Evolutionary conservation across 2,888 invertebrate genomes (phyloP).

Genomic region (Portevinia maculata): DNA sequence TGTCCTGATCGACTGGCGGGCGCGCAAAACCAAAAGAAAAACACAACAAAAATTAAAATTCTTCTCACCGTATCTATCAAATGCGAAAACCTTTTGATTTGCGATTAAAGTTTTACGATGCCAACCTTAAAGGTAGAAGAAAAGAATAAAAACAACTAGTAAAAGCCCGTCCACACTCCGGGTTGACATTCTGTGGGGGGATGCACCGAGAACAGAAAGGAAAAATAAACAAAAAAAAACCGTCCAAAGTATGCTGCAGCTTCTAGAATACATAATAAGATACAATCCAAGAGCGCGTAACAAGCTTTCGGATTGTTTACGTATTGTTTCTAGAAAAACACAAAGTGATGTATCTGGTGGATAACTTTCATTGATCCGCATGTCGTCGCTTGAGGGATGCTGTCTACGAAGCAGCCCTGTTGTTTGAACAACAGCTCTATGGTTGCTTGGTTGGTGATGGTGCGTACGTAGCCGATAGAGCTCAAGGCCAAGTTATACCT

Average conservation of each 20-base stretch:
- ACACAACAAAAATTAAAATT: slow-evolving; percentile 37
- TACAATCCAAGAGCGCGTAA: slow-evolving; percentile 38
- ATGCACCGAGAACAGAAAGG: background rate
- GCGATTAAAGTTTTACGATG: slow-evolving; percentile 68
- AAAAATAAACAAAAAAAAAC: slow-evolving; percentile 22
- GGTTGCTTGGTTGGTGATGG: background rate
- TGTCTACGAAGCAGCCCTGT: slow-evolving; percentile 50
- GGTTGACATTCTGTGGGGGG: slow-evolving; percentile 19
- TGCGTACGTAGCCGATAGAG: background rate
- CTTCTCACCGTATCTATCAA: slow-evolving; percentile 62
- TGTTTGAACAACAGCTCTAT: slow-evolving; percentile 32
- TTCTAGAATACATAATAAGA: slow-evolving; percentile 69
- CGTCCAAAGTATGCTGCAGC: slow-evolving; percentile 48
- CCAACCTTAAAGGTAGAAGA: slow-evolving; percentile 13
- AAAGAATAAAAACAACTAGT: slow-evolving; percentile 35
- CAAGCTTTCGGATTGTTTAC: slow-evolving; percentile 54
- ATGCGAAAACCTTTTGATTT: slow-evolving; percentile 71
- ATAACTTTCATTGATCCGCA: slow-evolving; percentile 52
- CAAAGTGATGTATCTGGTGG: slow-evolving; percentile 14
- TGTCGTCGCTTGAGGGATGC: slow-evolving; percentile 38
- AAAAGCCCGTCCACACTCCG: background rate
- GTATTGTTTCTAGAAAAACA: slow-evolving; percentile 51
- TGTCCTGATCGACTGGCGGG: slow-evolving; percentile 18
- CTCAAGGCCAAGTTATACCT: slow-evolving; percentile 56
- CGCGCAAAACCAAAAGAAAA: background rate